These are phyloP conservation scores for Desoria tigrina DNA, from an alignment of 2,888 invertebrate genomes.

Conservation along the genomic window DNA sequence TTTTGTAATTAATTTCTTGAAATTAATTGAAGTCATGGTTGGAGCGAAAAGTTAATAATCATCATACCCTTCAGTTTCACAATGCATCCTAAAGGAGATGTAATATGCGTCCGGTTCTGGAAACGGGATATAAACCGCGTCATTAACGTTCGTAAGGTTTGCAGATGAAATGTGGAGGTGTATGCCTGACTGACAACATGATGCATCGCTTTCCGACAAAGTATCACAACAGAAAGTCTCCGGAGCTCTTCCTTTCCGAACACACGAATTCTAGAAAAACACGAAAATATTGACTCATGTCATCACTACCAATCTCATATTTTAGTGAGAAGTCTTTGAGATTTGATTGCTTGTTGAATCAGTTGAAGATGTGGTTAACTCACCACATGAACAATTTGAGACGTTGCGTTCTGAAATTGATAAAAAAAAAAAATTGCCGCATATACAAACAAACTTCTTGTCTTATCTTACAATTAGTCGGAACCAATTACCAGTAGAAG, in stretches of 20 bases:
- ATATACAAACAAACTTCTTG: neutral
- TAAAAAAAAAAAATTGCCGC: conserved; percentile 11
- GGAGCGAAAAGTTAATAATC: no score
- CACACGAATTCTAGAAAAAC: conserved; percentile 54
- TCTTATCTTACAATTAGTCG: neutral
- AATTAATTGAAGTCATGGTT: no score
- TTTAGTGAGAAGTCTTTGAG: no score
- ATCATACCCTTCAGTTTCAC: conserved; percentile 57
- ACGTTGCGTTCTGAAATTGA: conserved; percentile 53
- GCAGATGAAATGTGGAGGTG: conserved; percentile 50
- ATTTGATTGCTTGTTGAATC: no score
- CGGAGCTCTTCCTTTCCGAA: conserved; percentile 52
- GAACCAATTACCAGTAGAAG: conserved; percentile 55
- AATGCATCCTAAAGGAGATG: conserved; percentile 57
- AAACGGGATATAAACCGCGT: conserved; percentile 58
- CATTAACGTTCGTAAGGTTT: conserved; percentile 44
- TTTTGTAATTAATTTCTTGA: conserved; percentile 6
- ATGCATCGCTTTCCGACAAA: conserved; percentile 35
- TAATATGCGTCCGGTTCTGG: conserved; percentile 60
- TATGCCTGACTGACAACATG: conserved; percentile 49
- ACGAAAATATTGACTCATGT: no score
- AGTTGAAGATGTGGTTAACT: no score
- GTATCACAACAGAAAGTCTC: conserved; percentile 41
- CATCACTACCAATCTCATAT: no score
- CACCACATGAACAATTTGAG: conserved; percentile 54